These are phyloP conservation scores for Panopea generosa DNA, from an alignment of 2,888 invertebrate genomes.

Conservation along the genomic window DNA sequence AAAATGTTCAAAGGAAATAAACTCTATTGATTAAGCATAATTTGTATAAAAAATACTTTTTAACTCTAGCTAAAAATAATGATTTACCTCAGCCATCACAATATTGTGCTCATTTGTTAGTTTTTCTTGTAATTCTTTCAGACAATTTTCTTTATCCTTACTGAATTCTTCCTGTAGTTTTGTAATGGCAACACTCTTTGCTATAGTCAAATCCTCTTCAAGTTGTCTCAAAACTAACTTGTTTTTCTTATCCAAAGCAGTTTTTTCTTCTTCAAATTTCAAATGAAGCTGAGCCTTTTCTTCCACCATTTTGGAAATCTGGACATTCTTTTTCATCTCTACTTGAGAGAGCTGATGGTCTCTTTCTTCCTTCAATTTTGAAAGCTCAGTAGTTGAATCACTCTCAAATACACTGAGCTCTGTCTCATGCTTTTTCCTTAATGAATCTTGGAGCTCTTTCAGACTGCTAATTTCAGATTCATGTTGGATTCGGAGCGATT, in stretches of 20 bases:
- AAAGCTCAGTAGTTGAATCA: conserved; percentile 18
- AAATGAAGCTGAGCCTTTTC: conserved; percentile 3
- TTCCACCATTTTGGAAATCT: neutral
- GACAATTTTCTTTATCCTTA: conserved; percentile 35
- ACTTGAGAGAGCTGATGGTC: conserved; percentile 4
- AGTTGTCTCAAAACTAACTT: conserved; percentile 40
- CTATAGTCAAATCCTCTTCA: conserved; percentile 49
- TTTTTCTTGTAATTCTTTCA: conserved; percentile 32
- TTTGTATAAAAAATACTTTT: too few relatives aligned
- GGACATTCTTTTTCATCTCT: conserved; percentile 10
- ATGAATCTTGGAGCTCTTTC: conserved; percentile 19
- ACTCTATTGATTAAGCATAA: too few relatives aligned
- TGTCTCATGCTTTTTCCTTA: conserved; percentile 13
- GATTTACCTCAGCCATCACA: too few relatives aligned
- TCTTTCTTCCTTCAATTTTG: conserved; percentile 29
- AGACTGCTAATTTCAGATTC: conserved; percentile 22
- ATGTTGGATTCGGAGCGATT: conserved; percentile 38
- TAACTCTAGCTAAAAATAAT: too few relatives aligned
- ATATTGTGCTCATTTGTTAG: conserved; percentile 34
- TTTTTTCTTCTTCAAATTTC: conserved; percentile 23
- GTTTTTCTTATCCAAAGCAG: conserved; percentile 38
- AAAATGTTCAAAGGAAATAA: too few relatives aligned
- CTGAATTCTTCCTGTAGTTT: conserved; percentile 42
- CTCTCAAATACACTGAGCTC: conserved; percentile 35
- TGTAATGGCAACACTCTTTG: conserved; percentile 41